A percentile compares a stretch with the other conserved stretches of the same genome.
These are phyloP conservation scores for Campylorhamphus procurvoides DNA, from an alignment of 2,113 vertebrate species.

Conservation along the genomic window DNA sequence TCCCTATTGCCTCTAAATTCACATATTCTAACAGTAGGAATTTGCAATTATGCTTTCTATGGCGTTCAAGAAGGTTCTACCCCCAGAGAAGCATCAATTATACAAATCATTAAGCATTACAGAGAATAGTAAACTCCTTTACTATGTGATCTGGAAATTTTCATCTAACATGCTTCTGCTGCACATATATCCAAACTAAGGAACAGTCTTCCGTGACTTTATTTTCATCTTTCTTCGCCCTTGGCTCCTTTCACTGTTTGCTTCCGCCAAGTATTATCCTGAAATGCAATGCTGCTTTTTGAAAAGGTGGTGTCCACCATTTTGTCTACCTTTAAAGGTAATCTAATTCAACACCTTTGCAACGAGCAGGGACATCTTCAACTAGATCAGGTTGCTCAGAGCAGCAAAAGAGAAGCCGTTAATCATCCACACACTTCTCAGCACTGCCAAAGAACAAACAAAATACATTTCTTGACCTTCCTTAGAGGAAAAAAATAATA, in stretches of 20 bases:
- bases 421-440: not conserved
- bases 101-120: not conserved
- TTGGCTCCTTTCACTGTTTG: not conserved
- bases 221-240: not conserved
- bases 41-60: not conserved
- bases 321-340: not conserved
- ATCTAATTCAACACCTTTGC: not conserved
- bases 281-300: not conserved
- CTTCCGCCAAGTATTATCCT: not conserved
- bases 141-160: not conserved
- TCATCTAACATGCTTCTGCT: not conserved
- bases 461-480: not conserved
- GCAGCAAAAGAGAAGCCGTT: not conserved
- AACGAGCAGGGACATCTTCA: not conserved
- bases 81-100: not conserved
- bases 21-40: not conserved
- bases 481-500: not conserved
- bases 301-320: not conserved
- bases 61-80: not conserved
- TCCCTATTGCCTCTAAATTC: not conserved
- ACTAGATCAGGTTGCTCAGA: not conserved
- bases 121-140: not conserved
- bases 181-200: not conserved
- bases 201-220: not conserved
- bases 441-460: not conserved